These are phyloP conservation scores for Eilema caniola DNA, from an alignment of 2,888 invertebrate species.

Conservation along the genomic window DNA sequence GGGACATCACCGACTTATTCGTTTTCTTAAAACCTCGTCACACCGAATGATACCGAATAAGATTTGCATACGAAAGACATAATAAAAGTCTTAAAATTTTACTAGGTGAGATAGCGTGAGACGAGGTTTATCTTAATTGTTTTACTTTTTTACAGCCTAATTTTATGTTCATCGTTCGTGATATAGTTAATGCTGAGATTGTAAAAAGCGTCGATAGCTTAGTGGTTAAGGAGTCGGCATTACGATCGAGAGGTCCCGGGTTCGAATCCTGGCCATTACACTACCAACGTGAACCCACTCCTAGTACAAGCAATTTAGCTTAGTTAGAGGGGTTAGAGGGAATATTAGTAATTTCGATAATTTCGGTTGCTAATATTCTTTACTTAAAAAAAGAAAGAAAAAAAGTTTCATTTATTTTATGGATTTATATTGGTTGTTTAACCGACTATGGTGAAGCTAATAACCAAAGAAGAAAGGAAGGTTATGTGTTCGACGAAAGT, in stretches of 20 bases:
- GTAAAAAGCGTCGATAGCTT: too few relatives aligned
- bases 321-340: too few relatives aligned
- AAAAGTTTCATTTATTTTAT: neutral
- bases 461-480: too few relatives aligned
- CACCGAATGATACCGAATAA: constrained; percentile 58
- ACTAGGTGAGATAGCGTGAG: constrained; percentile 47
- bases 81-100: constrained; percentile 61
- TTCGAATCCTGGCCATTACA: too few relatives aligned
- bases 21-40: constrained; percentile 34
- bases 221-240: too few relatives aligned
- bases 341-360: too few relatives aligned
- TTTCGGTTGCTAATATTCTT: too few relatives aligned
- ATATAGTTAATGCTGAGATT: neutral
- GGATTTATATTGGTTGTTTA: neutral
- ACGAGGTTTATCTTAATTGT: constrained; percentile 49
- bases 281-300: too few relatives aligned
- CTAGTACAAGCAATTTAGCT: too few relatives aligned
- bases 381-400: too few relatives aligned
- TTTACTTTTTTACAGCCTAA: constrained; percentile 34
- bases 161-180: constrained; percentile 18
- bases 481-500: too few relatives aligned
- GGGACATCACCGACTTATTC: constrained; percentile 9
- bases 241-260: too few relatives aligned
- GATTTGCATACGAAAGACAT: constrained; percentile 67
- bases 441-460: neutral